phyloP scores from a whole-genome alignment of 1,140 invertebrate species.

The Latrodectus geometricus region DNA sequence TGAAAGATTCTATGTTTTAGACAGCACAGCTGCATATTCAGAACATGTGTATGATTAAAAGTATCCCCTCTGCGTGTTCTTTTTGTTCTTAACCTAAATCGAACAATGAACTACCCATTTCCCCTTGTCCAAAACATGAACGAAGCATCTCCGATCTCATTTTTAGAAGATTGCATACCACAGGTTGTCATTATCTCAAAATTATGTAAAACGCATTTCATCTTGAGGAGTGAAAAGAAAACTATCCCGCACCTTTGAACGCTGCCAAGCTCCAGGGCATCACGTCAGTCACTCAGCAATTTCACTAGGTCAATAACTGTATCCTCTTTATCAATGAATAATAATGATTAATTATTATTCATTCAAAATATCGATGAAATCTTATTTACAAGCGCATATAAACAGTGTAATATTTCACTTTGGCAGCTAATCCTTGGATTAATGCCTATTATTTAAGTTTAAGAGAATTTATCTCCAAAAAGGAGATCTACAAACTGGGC shows the following conservation, averaged over 20 bases:
- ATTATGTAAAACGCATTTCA: constrained; percentile 33
- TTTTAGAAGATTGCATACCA: constrained; percentile 4
- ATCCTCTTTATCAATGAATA: constrained; percentile 15
- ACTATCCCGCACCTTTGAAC: constrained; percentile 10
- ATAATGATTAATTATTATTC: constrained; percentile 16
- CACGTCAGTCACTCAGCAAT: neutral
- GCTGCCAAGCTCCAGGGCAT: neutral
- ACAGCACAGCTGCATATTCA: too few relatives aligned
- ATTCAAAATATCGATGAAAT: constrained; percentile 14
- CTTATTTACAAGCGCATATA: neutral
- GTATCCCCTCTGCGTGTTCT: neutral
- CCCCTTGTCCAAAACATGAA: constrained; percentile 20
- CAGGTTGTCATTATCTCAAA: constrained; percentile 19
- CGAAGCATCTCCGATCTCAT: constrained; percentile 12
- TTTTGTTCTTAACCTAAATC: constrained; percentile 32
- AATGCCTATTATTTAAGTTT: too few relatives aligned
- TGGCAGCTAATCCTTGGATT: too few relatives aligned
- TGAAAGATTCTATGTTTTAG: too few relatives aligned
- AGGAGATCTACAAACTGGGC: too few relatives aligned
- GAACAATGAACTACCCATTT: constrained; percentile 33
- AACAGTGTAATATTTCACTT: too few relatives aligned
- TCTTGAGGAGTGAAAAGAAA: constrained; percentile 1
- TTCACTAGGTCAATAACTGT: neutral
- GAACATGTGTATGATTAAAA: constrained; percentile 11
- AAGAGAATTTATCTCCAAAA: too few relatives aligned